phyloP scores from a whole-genome alignment of 2,888 invertebrate species.

The Atrina japonica region DNA sequence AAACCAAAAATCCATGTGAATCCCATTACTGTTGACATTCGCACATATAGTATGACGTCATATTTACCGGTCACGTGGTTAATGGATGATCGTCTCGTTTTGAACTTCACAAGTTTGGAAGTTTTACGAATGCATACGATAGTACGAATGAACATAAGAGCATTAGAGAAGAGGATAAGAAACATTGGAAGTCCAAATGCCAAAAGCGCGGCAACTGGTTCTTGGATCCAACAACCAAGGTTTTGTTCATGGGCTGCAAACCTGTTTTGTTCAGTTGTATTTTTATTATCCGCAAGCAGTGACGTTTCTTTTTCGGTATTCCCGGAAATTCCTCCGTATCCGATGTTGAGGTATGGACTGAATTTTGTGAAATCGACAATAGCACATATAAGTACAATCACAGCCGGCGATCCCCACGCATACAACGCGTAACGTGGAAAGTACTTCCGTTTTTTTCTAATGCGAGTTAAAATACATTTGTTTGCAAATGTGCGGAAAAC shows the following conservation, averaged over 20 bases:
- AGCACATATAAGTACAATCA: slow-evolving; percentile 80
- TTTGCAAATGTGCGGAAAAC: slow-evolving; percentile 80
- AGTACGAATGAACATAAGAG: slow-evolving; percentile 67
- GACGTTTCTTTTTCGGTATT: slow-evolving; percentile 1
- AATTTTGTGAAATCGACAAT: slow-evolving; percentile 71
- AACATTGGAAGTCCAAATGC: slow-evolving; percentile 73
- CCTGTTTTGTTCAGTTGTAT: slow-evolving; percentile 2
- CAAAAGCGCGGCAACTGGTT: slow-evolving; percentile 67
- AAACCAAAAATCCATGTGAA: slow-evolving; percentile 77
- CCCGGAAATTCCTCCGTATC: slow-evolving; percentile 55
- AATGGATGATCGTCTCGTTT: slow-evolving; percentile 57
- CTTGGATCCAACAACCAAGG: slow-evolving; percentile 73
- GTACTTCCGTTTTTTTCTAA: slow-evolving; percentile 64
- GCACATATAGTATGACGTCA: slow-evolving; percentile 74
- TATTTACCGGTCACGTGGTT: slow-evolving; percentile 62
- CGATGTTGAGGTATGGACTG: slow-evolving; percentile 56
- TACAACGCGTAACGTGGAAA: slow-evolving; percentile 82
- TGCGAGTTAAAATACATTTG: slow-evolving; percentile 75
- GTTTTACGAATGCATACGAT: slow-evolving; percentile 69
- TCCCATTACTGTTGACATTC: slow-evolving; percentile 77
- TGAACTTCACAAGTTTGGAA: slow-evolving; percentile 54
- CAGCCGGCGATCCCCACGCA: slow-evolving; percentile 85
- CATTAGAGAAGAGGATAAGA: slow-evolving; percentile 64
- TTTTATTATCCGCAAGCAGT: no score
- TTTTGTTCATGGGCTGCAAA: slow-evolving; percentile 21